Conservation (phyloP, 2,797 vertebrate species). For the Prunella strophiata region DNA sequence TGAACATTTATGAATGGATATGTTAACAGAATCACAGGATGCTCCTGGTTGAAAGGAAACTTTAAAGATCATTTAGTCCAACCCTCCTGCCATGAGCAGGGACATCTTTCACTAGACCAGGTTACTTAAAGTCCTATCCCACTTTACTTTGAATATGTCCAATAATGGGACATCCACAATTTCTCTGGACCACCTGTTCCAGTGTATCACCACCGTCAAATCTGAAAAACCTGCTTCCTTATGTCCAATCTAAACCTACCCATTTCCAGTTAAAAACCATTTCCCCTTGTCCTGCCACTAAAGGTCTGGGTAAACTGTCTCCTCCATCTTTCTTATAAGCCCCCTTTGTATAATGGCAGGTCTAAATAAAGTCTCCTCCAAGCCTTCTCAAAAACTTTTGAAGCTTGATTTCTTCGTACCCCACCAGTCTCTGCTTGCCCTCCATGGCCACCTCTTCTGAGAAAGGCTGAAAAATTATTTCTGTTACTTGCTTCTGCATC, state of each 20-base stretch:
- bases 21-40: neutral
- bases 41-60: neutral
- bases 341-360: neutral
- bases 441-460: neutral
- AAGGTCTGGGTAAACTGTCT: neutral
- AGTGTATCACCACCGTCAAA: neutral
- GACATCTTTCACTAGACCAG: neutral
- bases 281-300: neutral
- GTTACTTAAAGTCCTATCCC: neutral
- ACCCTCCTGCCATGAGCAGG: neutral
- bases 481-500: neutral
- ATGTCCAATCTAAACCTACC: neutral
- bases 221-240: neutral
- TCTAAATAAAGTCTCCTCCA: neutral
- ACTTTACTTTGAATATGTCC: neutral
- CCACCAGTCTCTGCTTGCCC: neutral
- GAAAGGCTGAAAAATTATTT: slow-evolving; percentile 4
- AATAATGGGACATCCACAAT: neutral
- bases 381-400: neutral
- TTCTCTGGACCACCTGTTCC: neutral
- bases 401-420: neutral
- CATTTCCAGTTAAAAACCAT: neutral
- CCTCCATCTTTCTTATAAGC: neutral
- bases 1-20: neutral
- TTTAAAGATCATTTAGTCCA: neutral